phyloP scores from a whole-genome alignment of 1,140 invertebrate species.

The Habropoda laboriosa region DNA sequence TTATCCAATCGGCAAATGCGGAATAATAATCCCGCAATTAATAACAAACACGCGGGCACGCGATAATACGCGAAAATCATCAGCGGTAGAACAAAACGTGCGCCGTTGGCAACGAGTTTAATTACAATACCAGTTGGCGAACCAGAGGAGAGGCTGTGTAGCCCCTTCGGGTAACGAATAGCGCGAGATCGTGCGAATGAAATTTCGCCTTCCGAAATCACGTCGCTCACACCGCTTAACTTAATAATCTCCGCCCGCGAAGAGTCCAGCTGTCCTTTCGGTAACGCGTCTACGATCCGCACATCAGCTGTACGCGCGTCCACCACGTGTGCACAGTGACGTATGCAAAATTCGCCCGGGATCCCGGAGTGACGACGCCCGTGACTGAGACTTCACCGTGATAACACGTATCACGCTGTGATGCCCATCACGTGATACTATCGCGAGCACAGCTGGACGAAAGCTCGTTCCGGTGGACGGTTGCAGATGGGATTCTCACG shows the following conservation, averaged over 20 bases:
- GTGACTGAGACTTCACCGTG: not conserved
- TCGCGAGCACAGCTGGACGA: not conserved
- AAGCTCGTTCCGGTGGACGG: not conserved
- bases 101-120: not conserved
- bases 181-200: not conserved
- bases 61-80: conserved; percentile 10
- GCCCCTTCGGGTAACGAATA: not conserved
- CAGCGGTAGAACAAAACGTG: not conserved
- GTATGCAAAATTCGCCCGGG: conserved; percentile 10
- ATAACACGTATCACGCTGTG: not conserved
- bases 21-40: conserved; percentile 6
- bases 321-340: not conserved
- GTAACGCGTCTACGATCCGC: not conserved
- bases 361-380: not conserved
- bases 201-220: not conserved
- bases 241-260: conserved; percentile 22
- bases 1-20: too few species aligned
- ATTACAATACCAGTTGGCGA: not conserved
- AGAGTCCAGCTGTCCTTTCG: too few species aligned
- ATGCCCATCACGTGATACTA: not conserved
- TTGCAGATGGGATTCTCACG: conserved; percentile 20
- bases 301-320: not conserved
- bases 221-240: conserved; percentile 20
- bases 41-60: not conserved
- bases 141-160: not conserved